phyloP scores from a whole-genome alignment of 2,113 vertebrate genomes.

The Nothoprocta perdicaria region DNA sequence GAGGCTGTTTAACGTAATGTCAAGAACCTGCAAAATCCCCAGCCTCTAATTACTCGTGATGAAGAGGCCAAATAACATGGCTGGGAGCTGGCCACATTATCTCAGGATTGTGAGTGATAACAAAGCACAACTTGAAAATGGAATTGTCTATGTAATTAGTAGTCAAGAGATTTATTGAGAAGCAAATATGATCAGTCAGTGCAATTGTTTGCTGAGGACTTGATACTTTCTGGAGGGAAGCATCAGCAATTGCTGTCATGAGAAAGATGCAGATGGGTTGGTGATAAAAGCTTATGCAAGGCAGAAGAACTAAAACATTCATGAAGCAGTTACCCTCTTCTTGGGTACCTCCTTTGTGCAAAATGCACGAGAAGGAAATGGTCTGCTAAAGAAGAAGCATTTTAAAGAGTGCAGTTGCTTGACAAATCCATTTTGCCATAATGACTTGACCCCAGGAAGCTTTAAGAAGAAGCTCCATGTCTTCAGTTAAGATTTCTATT shows the following conservation, averaged over 20 bases:
- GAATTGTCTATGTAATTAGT: background rate
- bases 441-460: background rate
- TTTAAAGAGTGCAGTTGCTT: background rate
- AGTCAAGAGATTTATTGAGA: slow-evolving; percentile 13
- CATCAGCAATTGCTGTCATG: background rate
- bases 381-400: background rate
- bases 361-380: background rate
- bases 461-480: background rate
- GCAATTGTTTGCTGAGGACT: background rate
- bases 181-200: slow-evolving; percentile 14
- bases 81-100: background rate
- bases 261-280: background rate
- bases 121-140: slow-evolving; percentile 14
- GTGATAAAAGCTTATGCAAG: background rate
- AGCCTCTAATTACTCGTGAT: background rate
- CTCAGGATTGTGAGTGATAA: background rate
- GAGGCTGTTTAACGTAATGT: background rate
- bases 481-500: background rate
- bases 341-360: background rate
- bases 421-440: background rate
- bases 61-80: background rate
- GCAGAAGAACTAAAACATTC: background rate
- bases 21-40: slow-evolving; percentile 7
- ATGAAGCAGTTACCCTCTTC: background rate
- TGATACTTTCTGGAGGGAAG: background rate